Evolutionary conservation across 2,888 invertebrate species (phyloP).

Genomic region (Eupithecia vulgata): DNA sequence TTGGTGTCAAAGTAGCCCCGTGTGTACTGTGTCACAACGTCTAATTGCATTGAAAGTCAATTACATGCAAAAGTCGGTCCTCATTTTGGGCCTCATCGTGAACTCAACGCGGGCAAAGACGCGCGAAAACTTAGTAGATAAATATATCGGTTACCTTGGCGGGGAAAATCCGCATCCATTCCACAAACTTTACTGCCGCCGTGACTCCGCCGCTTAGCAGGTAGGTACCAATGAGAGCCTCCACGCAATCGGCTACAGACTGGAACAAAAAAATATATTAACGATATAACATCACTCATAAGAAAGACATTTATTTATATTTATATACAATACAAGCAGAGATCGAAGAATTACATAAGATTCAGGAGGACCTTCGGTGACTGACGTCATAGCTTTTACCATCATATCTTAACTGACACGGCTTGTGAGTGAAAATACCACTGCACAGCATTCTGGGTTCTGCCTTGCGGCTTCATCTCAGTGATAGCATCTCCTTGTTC

Average conservation of each 20-base stretch:
- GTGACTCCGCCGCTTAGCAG: slow-evolving; percentile 69
- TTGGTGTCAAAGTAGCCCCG: too few relatives aligned
- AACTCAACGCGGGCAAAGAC: too few relatives aligned
- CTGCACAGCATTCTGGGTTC: slow-evolving; percentile 78
- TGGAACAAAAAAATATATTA: slow-evolving; percentile 49
- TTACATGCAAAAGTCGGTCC: too few relatives aligned
- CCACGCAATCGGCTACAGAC: slow-evolving; percentile 90
- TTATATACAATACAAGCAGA: neutral
- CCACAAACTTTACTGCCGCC: slow-evolving; percentile 81
- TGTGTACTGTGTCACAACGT: too few relatives aligned
- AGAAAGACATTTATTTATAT: neutral
- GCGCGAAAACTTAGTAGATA: neutral
- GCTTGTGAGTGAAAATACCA: slow-evolving; percentile 79
- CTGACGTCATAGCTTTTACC: too few relatives aligned
- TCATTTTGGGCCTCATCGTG: too few relatives aligned
- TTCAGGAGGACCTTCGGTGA: too few relatives aligned
- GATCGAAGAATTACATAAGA: too few relatives aligned
- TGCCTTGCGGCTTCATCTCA: slow-evolving; percentile 63
- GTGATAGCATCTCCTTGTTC: slow-evolving; percentile 51
- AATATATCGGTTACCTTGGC: slow-evolving; percentile 52
- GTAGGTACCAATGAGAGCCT: slow-evolving; percentile 90
- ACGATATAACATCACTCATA: neutral
- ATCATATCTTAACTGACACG: slow-evolving; percentile 84
- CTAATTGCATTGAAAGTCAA: too few relatives aligned
- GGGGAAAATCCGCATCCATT: slow-evolving; percentile 87